These are phyloP conservation scores for Temnothorax ravouxi DNA, from an alignment of 2,888 invertebrate species.

Conservation along the genomic window DNA sequence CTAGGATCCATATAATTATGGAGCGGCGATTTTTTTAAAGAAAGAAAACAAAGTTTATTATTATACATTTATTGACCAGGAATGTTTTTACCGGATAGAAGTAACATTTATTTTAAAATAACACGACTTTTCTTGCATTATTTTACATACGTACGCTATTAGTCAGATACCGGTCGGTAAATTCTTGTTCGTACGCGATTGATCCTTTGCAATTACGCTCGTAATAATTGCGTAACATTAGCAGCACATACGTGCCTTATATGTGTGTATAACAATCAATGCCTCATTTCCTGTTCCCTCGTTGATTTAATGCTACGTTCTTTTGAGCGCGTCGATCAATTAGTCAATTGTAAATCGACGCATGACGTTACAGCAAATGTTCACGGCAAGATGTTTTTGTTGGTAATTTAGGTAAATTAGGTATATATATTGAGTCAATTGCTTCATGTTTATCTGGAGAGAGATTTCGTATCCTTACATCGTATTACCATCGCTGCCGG, in stretches of 20 bases:
- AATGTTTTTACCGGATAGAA: background rate
- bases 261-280: slow-evolving; percentile 24
- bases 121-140: background rate
- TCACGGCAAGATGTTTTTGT: slow-evolving; percentile 25
- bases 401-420: slow-evolving; percentile 37
- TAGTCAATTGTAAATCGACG: slow-evolving; percentile 11
- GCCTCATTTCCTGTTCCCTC: slow-evolving; percentile 36
- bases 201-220: slow-evolving; percentile 31
- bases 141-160: background rate
- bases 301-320: slow-evolving; percentile 18
- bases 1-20: background rate
- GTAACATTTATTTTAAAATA: slow-evolving; percentile 1
- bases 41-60: background rate
- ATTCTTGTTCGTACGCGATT: slow-evolving; percentile 1
- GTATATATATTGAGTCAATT: no score
- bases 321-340: slow-evolving; percentile 37
- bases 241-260: background rate
- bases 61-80: background rate
- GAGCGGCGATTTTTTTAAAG: background rate
- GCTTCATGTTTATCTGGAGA: no score
- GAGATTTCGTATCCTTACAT: no score
- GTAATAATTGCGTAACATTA: slow-evolving; percentile 41
- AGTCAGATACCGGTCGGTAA: background rate
- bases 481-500: no score
- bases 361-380: slow-evolving; percentile 22